Conservation (phyloP, 1,140 invertebrate genomes). For the Lethrus apterus region DNA sequence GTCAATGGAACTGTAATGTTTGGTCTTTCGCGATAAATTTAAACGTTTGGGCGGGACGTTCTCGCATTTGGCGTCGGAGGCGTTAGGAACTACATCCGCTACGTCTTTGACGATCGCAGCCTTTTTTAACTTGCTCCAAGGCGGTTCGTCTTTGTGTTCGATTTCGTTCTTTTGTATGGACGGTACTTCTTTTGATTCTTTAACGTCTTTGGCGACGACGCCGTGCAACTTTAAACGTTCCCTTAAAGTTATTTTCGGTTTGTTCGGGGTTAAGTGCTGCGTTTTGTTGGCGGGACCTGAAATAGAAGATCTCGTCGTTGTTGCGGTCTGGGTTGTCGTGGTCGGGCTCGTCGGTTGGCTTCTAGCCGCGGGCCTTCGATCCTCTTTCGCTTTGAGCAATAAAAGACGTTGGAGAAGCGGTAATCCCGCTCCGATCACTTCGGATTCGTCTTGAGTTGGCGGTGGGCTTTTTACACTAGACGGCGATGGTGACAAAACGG, state of each 20-base stretch:
- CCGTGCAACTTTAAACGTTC: constrained; percentile 15
- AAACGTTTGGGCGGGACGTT: constrained; percentile 13
- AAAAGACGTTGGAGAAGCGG: constrained; percentile 72
- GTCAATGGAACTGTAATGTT: constrained; percentile 71
- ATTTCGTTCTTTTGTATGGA: constrained; percentile 14
- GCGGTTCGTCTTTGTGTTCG: constrained; percentile 32
- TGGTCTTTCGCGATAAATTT: constrained; percentile 42
- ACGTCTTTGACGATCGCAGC: constrained; percentile 44
- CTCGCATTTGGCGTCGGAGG: constrained; percentile 36
- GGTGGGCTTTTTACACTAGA: constrained; percentile 37
- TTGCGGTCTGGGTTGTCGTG: constrained; percentile 4
- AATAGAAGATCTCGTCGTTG: constrained; percentile 21
- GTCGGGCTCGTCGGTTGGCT: constrained; percentile 28
- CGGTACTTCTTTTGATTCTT: constrained; percentile 3
- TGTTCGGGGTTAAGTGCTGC: too few species aligned
- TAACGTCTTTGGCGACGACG: constrained; percentile 1
- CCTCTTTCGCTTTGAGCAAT: constrained; percentile 72
- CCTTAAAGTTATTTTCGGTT: constrained; percentile 12
- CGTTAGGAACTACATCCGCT: constrained; percentile 2
- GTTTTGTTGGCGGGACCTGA: constrained; percentile 23
- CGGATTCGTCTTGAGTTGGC: constrained; percentile 44
- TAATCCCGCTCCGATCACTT: constrained; percentile 60
- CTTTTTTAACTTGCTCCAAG: constrained; percentile 51
- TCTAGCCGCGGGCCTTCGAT: constrained; percentile 45
- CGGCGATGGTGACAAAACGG: constrained; percentile 41